A percentile compares a stretch with the other conserved stretches of the same genome.
Conservation (phyloP, 1,140 invertebrate species). For the Brachionus asplanchnoidis region DNA sequence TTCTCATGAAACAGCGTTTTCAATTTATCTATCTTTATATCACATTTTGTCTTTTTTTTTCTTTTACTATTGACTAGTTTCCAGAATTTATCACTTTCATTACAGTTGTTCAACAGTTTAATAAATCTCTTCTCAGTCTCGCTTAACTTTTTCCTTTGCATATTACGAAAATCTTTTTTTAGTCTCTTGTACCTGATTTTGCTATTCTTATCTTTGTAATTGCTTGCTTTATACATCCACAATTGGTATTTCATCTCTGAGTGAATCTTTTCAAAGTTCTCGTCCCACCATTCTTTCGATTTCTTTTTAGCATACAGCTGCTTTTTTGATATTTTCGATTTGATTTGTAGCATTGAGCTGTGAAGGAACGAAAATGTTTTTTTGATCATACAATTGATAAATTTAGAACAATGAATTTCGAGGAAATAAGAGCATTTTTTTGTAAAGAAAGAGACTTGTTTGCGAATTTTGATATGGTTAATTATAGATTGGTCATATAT, state of each 20-base stretch:
- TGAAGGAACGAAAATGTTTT: too few relatives aligned
- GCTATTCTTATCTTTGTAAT: background rate
- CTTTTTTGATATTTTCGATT: background rate
- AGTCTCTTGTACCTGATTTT: slow-evolving; percentile 20
- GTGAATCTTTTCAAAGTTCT: background rate
- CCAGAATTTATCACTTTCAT: background rate
- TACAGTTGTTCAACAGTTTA: slow-evolving; percentile 5
- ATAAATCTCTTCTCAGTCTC: background rate
- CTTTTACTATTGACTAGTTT: background rate
- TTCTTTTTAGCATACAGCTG: background rate
- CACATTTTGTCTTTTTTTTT: background rate
- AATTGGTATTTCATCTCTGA: slow-evolving; percentile 15
- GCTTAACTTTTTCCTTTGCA: background rate
- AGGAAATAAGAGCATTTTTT: too few relatives aligned
- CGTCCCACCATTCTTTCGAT: slow-evolving; percentile 2
- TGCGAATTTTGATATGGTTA: too few relatives aligned
- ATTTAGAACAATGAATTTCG: too few relatives aligned
- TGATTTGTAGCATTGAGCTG: background rate
- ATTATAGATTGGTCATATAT: too few relatives aligned
- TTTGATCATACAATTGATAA: too few relatives aligned
- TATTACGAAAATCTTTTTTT: slow-evolving; percentile 17
- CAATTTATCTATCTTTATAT: too few relatives aligned
- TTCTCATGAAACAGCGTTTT: too few relatives aligned
- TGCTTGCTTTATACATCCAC: background rate
- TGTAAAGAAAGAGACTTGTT: too few relatives aligned